A percentile compares a stretch with the other conserved stretches of the same genome.
phyloP scores from a whole-genome alignment of 2,797 vertebrate genomes.

The Acestrorhynchus altus region DNA sequence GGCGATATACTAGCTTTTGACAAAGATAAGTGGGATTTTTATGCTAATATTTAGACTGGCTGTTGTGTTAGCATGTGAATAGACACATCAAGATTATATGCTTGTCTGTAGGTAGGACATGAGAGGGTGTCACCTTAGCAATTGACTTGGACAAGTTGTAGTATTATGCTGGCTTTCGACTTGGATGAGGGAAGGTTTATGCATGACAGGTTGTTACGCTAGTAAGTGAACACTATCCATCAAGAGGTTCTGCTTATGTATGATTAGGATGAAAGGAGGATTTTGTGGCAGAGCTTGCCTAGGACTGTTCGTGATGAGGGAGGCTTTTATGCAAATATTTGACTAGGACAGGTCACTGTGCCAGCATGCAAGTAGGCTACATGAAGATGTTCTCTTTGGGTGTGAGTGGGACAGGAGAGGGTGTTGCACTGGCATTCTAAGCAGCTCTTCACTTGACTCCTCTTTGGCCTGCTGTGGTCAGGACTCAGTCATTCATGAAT shows the following conservation, averaged over 20 bases:
- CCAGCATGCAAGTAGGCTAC: background rate
- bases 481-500: constrained; percentile 46
- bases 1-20: background rate
- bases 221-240: background rate
- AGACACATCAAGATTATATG: no score
- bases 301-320: background rate
- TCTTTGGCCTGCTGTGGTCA: background rate
- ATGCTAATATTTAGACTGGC: background rate
- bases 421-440: background rate
- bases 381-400: background rate
- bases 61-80: background rate
- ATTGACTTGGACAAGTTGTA: background rate
- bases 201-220: background rate
- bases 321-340: background rate
- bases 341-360: background rate
- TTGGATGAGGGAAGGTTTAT: background rate
- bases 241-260: no score
- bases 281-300: background rate
- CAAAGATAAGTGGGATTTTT: background rate
- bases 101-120: background rate
- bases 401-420: background rate
- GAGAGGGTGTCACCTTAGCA: background rate
- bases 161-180: no score
- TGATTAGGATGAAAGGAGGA: no score
- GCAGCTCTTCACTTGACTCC: background rate